A percentile compares a stretch with the other conserved stretches of the same genome.
These are phyloP conservation scores for Pandion haliaetus DNA, from an alignment of 2,113 vertebrate species.

Conservation along the genomic window DNA sequence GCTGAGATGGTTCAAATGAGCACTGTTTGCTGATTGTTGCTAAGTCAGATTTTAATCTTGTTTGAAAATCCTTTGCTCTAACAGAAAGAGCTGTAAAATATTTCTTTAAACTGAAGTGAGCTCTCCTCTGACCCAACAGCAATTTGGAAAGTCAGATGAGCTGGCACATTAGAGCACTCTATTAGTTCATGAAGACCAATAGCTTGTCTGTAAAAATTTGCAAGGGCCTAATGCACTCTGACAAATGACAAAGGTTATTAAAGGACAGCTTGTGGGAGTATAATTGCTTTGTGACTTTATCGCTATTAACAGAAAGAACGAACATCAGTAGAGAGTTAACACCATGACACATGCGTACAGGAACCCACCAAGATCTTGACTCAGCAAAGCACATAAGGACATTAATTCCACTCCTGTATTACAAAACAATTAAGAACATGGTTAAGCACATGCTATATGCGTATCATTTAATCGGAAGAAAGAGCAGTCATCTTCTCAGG, in stretches of 20 bases:
- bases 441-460: background rate
- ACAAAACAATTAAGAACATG: background rate
- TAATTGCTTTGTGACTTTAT: slow-evolving; percentile 54
- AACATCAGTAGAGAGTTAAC: background rate
- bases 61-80: background rate
- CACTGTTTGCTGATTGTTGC: background rate
- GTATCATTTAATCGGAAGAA: background rate
- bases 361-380: slow-evolving; percentile 23
- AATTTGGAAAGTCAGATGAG: slow-evolving; percentile 23
- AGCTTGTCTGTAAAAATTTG: slow-evolving; percentile 34
- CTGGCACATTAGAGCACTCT: slow-evolving; percentile 13
- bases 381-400: slow-evolving; percentile 7
- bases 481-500: background rate
- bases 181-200: slow-evolving; percentile 35
- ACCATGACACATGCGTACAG: background rate
- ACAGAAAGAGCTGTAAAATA: background rate
- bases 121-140: background rate
- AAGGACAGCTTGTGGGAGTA: slow-evolving; percentile 31
- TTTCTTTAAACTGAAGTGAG: background rate
- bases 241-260: slow-evolving; percentile 51
- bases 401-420: background rate
- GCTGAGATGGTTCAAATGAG: background rate
- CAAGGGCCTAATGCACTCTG: slow-evolving; percentile 16
- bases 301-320: slow-evolving; percentile 1
- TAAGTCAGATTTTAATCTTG: background rate